A percentile compares a stretch with the other conserved stretches of the same genome.
phyloP scores from a whole-genome alignment of 1,140 invertebrate species.

The Zaprionus capensis region DNA sequence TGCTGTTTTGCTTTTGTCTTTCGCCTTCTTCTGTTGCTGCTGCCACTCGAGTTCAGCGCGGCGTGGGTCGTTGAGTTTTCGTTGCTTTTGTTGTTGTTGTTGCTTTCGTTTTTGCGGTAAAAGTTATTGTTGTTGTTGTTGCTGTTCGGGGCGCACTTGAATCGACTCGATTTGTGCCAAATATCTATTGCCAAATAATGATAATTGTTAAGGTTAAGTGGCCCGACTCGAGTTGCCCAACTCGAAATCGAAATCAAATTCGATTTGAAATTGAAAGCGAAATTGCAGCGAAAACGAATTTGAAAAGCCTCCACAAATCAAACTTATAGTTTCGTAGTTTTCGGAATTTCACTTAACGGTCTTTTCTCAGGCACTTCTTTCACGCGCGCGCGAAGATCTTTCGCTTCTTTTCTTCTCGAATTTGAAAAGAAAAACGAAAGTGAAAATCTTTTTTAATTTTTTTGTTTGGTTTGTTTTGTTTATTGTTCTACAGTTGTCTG shows the following conservation, averaged over 20 bases:
- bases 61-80: slow-evolving; percentile 61
- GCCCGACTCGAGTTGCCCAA: slow-evolving; percentile 68
- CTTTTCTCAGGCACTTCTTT: slow-evolving; percentile 1
- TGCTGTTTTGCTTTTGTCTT: slow-evolving; percentile 33
- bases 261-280: slow-evolving; percentile 31
- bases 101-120: slow-evolving; percentile 52
- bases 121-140: slow-evolving; percentile 41
- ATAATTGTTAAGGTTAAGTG: slow-evolving; percentile 81
- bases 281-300: slow-evolving; percentile 15
- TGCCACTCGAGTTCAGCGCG: slow-evolving; percentile 62
- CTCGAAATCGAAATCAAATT: slow-evolving; percentile 42
- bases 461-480: slow-evolving; percentile 1
- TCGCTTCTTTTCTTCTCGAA: slow-evolving; percentile 3
- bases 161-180: slow-evolving; percentile 62
- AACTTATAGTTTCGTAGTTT: background rate
- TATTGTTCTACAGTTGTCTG: slow-evolving; percentile 12
- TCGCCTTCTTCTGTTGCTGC: slow-evolving; percentile 31
- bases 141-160: slow-evolving; percentile 55
- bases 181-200: slow-evolving; percentile 70
- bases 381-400: background rate
- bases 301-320: slow-evolving; percentile 2
- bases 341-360: slow-evolving; percentile 20
- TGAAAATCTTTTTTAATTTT: background rate
- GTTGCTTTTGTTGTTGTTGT: slow-evolving; percentile 10
- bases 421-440: slow-evolving; percentile 6